Conservation (phyloP, 1,140 invertebrate genomes). For the Drosophila sp. region DNA sequence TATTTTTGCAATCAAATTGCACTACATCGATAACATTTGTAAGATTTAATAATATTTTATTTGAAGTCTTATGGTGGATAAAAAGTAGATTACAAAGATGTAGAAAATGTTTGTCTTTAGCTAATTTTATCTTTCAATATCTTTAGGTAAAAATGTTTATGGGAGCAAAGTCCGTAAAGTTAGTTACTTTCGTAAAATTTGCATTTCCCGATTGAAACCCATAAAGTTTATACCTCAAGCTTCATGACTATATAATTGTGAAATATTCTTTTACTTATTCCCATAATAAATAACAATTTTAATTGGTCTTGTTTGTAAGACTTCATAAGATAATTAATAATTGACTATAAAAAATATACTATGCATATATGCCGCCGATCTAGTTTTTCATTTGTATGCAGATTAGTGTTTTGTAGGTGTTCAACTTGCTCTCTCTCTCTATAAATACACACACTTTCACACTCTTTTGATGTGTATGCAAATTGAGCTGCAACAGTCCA, state of each 20-base stretch:
- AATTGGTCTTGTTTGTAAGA: slow-evolving; percentile 18
- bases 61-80: too few species aligned
- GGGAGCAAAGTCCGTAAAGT: too few species aligned
- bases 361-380: slow-evolving; percentile 13
- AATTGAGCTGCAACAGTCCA: slow-evolving; percentile 61
- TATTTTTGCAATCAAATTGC: too few species aligned
- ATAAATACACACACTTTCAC: background rate
- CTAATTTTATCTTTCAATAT: too few species aligned
- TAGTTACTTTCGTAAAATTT: too few species aligned
- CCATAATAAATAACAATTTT: background rate
- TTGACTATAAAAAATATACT: slow-evolving; percentile 21
- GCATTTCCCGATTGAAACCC: too few species aligned
- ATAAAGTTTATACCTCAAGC: background rate
- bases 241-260: background rate
- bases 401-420: slow-evolving; percentile 1
- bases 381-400: slow-evolving; percentile 33
- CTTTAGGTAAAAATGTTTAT: too few species aligned
- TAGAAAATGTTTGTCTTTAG: too few species aligned
- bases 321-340: slow-evolving; percentile 19
- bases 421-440: background rate
- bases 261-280: background rate
- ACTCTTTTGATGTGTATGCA: slow-evolving; percentile 41
- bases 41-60: too few species aligned
- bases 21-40: too few species aligned
- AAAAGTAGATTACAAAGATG: too few species aligned